These are phyloP conservation scores for Dryobota labecula DNA, from an alignment of 2,888 invertebrate species.

Conservation along the genomic window DNA sequence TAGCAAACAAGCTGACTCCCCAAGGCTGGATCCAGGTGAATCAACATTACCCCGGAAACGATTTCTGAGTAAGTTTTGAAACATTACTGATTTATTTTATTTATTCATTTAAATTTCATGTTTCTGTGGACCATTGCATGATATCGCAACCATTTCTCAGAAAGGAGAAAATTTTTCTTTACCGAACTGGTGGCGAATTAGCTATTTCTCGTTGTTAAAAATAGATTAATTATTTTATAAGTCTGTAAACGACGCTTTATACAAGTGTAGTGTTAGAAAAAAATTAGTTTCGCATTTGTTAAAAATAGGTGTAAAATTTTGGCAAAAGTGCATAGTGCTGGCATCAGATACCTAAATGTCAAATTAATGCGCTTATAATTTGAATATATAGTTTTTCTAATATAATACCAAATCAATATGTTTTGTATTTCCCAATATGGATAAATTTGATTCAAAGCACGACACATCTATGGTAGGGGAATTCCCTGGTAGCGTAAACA, in stretches of 20 bases:
- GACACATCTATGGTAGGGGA: neutral
- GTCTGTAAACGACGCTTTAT: neutral
- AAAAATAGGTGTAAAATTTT: neutral
- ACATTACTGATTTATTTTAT: neutral
- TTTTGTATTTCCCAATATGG: neutral
- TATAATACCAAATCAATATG: neutral
- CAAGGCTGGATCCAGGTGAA: conserved; percentile 34
- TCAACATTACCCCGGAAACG: conserved; percentile 34
- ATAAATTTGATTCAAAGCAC: conserved; percentile 2
- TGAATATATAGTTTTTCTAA: neutral
- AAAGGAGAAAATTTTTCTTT: neutral
- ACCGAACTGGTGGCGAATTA: neutral
- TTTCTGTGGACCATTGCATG: neutral
- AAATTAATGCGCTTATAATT: neutral
- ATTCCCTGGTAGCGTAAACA: neutral
- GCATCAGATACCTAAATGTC: neutral
- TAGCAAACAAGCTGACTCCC: neutral
- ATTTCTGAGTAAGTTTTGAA: conserved; percentile 37
- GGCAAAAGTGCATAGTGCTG: neutral
- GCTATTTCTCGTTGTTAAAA: neutral
- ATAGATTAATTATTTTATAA: neutral
- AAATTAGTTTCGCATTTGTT: neutral
- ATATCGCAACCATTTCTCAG: neutral
- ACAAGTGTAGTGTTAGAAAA: neutral
- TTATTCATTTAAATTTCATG: neutral